A percentile compares a stretch with the other conserved stretches of the same genome.
These are phyloP conservation scores for Cynocephalus volans DNA, from an alignment of 2,113 vertebrate genomes.

Conservation along the genomic window DNA sequence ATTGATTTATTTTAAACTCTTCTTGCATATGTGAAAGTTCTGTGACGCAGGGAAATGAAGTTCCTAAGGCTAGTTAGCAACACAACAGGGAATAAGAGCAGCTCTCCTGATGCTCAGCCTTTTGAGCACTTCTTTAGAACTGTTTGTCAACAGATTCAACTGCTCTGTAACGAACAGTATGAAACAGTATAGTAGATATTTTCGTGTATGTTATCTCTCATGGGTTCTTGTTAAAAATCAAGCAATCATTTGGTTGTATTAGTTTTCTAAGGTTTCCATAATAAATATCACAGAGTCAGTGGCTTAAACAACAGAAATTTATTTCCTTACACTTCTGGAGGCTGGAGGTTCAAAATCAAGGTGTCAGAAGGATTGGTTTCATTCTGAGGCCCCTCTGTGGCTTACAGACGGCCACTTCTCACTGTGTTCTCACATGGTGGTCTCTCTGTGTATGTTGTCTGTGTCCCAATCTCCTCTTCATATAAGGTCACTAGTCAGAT, in stretches of 20 bases:
- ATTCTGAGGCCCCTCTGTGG: not conserved
- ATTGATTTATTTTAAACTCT: not conserved
- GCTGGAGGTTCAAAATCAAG: not conserved
- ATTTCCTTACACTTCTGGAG: slow-evolving; percentile 1
- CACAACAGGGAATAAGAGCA: not conserved
- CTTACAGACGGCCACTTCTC: not conserved
- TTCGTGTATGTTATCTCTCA: not conserved
- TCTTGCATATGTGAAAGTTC: not conserved
- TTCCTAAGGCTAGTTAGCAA: not conserved
- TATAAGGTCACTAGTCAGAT: not conserved
- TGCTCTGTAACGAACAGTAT: not conserved
- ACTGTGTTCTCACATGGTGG: not conserved
- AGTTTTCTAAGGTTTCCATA: not conserved
- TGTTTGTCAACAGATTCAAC: not conserved
- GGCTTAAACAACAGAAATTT: not conserved
- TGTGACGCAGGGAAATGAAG: not conserved
- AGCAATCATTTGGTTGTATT: not conserved
- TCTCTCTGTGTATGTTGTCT: not conserved
- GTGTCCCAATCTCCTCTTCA: not conserved
- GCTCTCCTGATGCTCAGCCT: not conserved
- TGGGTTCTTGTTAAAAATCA: not conserved
- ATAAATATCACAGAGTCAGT: not conserved
- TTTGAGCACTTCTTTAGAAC: not conserved
- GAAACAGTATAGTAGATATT: not conserved
- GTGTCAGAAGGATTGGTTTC: not conserved